A percentile compares a stretch with the other conserved stretches of the same genome.
phyloP scores from a whole-genome alignment of 2,797 vertebrate species.

The Poecilia wingei region DNA sequence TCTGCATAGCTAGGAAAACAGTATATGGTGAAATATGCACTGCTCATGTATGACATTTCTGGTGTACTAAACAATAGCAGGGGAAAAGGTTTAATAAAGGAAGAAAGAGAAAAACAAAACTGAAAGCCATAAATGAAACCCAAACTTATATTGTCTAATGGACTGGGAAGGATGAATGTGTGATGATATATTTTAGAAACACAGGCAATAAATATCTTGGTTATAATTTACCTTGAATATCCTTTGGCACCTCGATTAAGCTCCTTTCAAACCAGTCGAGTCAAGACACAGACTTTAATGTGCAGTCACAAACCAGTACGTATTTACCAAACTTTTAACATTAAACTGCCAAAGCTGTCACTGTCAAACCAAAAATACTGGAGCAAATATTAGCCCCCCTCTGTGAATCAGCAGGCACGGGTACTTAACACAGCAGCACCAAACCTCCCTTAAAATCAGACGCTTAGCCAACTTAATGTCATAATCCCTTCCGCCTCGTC shows the following conservation, averaged over 20 bases:
- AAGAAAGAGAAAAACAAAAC: neutral
- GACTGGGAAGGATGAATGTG: neutral
- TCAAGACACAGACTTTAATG: neutral
- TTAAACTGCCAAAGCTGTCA: slow-evolving; percentile 5
- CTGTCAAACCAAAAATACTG: slow-evolving; percentile 14
- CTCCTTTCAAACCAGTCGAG: neutral
- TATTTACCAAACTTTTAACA: slow-evolving; percentile 11
- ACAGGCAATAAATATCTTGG: neutral
- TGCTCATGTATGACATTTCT: neutral
- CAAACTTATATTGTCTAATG: neutral
- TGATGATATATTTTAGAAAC: neutral
- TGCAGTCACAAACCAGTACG: slow-evolving; percentile 9
- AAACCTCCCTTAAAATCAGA: slow-evolving; percentile 54
- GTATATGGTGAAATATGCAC: neutral
- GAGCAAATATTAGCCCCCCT: slow-evolving; percentile 22
- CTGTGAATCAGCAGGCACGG: slow-evolving; percentile 36
- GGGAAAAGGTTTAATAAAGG: neutral
- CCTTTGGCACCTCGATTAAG: neutral
- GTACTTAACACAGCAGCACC: slow-evolving; percentile 44
- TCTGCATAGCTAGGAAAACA: neutral
- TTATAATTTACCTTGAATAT: too few relatives aligned
- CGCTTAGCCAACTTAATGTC: slow-evolving; percentile 67
- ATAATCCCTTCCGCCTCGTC: slow-evolving; percentile 72
- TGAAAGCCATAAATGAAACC: neutral
- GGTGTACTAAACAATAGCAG: neutral